Evolutionary conservation across 2,888 invertebrate genomes (phyloP).

Genomic region (Ditula angustiorana): DNA sequence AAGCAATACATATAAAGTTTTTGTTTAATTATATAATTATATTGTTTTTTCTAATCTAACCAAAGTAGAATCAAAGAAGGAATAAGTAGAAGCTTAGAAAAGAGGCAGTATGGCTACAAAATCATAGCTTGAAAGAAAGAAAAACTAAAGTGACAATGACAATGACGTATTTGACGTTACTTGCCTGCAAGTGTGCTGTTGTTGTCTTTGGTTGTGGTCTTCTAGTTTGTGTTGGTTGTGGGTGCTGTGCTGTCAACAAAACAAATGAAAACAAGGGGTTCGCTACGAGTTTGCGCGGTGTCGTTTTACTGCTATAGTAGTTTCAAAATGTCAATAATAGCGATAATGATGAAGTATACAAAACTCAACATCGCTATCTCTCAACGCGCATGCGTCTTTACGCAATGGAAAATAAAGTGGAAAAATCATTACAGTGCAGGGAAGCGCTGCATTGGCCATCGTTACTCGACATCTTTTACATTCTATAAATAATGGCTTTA

Average conservation of each 20-base stretch:
- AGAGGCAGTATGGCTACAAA: not conserved
- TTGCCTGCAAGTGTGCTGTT: too few species aligned
- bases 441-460: slow-evolving; percentile 34
- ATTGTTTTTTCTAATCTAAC: too few species aligned
- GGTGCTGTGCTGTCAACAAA: slow-evolving; percentile 3
- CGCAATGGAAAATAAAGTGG: slow-evolving; percentile 50
- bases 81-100: too few species aligned
- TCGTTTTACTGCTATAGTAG: slow-evolving; percentile 37
- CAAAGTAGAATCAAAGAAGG: too few species aligned
- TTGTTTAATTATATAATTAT: too few species aligned
- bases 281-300: slow-evolving; percentile 35
- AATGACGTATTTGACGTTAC: too few species aligned
- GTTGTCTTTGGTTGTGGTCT: too few species aligned
- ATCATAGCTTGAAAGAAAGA: too few species aligned
- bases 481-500: slow-evolving; percentile 51
- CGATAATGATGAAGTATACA: slow-evolving; percentile 59
- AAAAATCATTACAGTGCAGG: slow-evolving; percentile 67
- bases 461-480: slow-evolving; percentile 46
- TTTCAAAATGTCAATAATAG: slow-evolving; percentile 60
- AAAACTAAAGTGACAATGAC: too few species aligned
- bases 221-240: too few species aligned
- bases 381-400: slow-evolving; percentile 68
- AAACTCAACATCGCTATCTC: slow-evolving; percentile 58
- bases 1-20: too few species aligned
- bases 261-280: slow-evolving; percentile 30